Evolutionary conservation across 2,797 vertebrate species (phyloP), one percentile per base, ranked within the genome.

Genomic region (Silurus lanzhouensis): DNA sequence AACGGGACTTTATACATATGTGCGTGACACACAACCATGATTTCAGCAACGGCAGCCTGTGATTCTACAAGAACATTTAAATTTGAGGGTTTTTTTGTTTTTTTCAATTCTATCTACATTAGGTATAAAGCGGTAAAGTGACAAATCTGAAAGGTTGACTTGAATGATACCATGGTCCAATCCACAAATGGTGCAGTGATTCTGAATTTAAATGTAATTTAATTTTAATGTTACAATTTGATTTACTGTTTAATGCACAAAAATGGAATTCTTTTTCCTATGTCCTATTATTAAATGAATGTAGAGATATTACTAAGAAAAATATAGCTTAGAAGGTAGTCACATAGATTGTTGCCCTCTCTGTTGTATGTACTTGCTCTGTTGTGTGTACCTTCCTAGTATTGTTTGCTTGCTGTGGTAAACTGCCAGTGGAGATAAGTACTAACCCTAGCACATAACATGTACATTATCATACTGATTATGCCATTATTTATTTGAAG

Each of bases 21-120:
- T 57, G n/a, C 2, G 14, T 0, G 7, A 75, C 72, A 75, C 0
- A 5, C 72, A 57, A 14, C 25, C 46, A 8, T 27, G 25, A 31
- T 57, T 58, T 58, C 17, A 31, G 3, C 14, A 57, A 10, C 52
- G 27, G 25, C 8, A 10, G 52, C 25, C 74, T 58, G 25, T 58
- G 55, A 57, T 55, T 10, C 2, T 8, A 12, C 25, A 76, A 58
- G 15, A 20, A 58, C 25, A 76, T 58, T 19, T 31, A 17, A 77
- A 60, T 12, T 58, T 9, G 12, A 15, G 3, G 38, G 0, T 38
- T 38, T 38, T 4, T 38, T 38, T 31, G 1, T 27, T 77, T n/a
- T 61, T 79, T 63, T 63, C 76, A 78, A 14, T 79, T 79, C 58
- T 46, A n/a, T 63, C 19, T 12, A 79, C 44, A 63, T 46, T 46